These are phyloP conservation scores for Murina feae DNA, from an alignment of 2,113 vertebrate species.

Conservation along the genomic window DNA sequence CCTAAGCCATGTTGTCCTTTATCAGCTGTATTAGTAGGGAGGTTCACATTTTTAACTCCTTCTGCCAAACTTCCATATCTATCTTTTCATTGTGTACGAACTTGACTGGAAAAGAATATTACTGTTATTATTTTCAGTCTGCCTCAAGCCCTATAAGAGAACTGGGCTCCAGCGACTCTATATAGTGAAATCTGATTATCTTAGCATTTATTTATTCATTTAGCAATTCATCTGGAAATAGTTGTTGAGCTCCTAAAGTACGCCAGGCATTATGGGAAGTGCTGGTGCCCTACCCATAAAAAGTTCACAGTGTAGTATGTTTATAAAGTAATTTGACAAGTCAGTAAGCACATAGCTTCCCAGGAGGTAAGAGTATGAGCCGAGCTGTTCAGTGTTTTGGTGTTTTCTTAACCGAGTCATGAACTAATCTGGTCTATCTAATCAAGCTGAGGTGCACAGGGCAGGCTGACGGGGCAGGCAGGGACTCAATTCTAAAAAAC, in stretches of 20 bases:
- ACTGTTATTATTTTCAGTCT: not conserved
- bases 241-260: not conserved
- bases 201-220: not conserved
- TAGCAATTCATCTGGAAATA: not conserved
- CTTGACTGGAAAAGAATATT: not conserved
- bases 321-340: not conserved
- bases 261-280: not conserved
- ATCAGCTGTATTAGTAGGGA: not conserved
- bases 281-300: not conserved
- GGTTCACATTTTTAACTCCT: not conserved
- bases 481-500: not conserved
- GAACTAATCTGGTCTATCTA: not conserved
- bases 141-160: not conserved
- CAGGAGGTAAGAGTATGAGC: not conserved
- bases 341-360: not conserved
- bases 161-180: not conserved
- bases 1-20: not conserved
- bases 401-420: not conserved
- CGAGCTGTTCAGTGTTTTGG: not conserved
- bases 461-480: not conserved
- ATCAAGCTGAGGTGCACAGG: not conserved
- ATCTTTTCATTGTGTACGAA: not conserved
- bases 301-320: not conserved
- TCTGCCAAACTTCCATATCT: not conserved
- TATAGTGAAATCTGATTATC: not conserved